Percentiles rank a stretch among this genome's conserved stretches.
Conservation (phyloP, 2,888 invertebrate species). For the Caenorhabditis sinica region DNA sequence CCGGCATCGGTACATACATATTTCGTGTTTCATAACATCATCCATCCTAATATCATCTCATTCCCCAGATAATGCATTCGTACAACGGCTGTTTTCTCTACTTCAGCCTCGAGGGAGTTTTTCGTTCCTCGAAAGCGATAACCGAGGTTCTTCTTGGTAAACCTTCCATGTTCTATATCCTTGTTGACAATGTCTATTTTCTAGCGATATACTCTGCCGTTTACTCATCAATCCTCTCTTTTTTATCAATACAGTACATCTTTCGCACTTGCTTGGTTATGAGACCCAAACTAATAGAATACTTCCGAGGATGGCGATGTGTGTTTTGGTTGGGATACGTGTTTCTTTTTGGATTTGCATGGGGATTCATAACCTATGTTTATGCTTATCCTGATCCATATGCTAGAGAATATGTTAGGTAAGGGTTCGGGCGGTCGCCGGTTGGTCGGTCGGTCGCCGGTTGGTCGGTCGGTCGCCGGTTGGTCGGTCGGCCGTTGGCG, state of each 20-base stretch:
- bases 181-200: neutral
- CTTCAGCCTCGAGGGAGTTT: constrained; percentile 36
- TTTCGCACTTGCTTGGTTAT: constrained; percentile 26
- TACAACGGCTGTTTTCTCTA: constrained; percentile 43
- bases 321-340: constrained; percentile 38
- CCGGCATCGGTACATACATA: no score
- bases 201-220: constrained; percentile 36
- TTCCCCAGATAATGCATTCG: constrained; percentile 45
- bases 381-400: constrained; percentile 27
- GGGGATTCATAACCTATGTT: constrained; percentile 44
- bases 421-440: no score
- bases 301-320: constrained; percentile 31
- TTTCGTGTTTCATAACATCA: no score
- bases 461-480: no score
- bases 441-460: no score
- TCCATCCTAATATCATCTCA: neutral
- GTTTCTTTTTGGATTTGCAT: constrained; percentile 12
- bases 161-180: neutral
- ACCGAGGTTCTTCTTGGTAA: constrained; percentile 36
- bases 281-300: neutral
- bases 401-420: constrained; percentile 40
- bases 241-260: constrained; percentile 36
- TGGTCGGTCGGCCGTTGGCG: no score
- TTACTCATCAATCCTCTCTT: constrained; percentile 30
- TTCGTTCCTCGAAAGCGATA: constrained; percentile 14